Conservation (phyloP, 2,797 vertebrate species). For the Mycteria americana region DNA sequence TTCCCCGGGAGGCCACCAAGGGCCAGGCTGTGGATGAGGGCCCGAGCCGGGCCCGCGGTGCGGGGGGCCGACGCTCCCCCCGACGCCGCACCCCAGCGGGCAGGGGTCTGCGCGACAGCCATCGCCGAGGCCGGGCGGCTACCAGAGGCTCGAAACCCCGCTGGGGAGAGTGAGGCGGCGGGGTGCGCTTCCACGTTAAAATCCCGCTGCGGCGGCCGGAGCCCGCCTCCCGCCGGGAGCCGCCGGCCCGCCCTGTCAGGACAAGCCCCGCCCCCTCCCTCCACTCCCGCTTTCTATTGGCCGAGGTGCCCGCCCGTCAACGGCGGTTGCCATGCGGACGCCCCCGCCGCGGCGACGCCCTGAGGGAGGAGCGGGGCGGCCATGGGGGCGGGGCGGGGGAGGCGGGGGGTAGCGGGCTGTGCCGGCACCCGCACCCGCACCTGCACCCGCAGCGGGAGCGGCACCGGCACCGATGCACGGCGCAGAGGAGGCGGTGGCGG, state of each 20-base stretch:
- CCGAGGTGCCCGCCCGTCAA: background rate
- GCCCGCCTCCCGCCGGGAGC: fast-evolving
- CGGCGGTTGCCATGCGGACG: background rate
- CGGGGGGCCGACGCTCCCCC: background rate
- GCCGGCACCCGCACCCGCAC: background rate
- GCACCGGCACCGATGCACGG: background rate
- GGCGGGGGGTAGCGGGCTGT: background rate
- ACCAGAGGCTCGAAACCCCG: fast-evolving
- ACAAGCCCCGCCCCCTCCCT: background rate
- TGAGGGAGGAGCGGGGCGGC: background rate
- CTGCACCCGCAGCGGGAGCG: background rate
- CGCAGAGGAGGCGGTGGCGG: background rate
- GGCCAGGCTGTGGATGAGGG: no score
- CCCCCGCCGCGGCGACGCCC: background rate
- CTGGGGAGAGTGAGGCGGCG: fast-evolving
- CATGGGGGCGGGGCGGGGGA: background rate
- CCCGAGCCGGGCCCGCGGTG: no score
- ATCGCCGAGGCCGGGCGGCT: fast-evolving
- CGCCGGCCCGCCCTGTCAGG: fast-evolving
- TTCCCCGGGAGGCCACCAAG: no score
- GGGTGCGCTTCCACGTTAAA: fast-evolving
- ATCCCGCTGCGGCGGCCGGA: fast-evolving
- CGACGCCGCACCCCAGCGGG: no score
- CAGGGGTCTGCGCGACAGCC: no score
- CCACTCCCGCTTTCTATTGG: fast-evolving